Base-by-base conservation (phyloP, 2,797 vertebrate genomes). In the Poeciliopsis presidionis region DNA sequence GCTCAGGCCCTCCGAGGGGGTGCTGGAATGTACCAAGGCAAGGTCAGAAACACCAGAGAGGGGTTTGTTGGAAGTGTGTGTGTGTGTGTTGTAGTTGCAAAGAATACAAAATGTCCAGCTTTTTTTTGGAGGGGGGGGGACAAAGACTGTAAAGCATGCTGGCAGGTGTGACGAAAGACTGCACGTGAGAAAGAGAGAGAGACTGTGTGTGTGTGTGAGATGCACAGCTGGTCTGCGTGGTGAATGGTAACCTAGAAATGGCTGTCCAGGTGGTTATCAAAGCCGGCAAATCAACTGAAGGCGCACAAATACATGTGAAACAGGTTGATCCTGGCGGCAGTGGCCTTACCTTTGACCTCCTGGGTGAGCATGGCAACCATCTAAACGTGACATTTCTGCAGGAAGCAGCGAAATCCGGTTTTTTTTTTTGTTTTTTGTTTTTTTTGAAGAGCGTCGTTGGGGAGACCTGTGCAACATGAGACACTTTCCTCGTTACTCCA, bases 21-120 rank as follows among this genome's bases (percentile, higher is more conserved):
- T 89, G 76, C 91, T 88, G 93, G 94, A 94, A 92, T 91, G 91
- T 95, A 93, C 94, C 93, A 95, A 94, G 74, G 92, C 93, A 94
- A 94, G 93, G 92, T 95, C 93, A 93, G 90, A 85, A 91, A 78
- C 85, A 76, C 87, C 81, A 82, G 84, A 88, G 84, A 89, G 92
- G 90, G 39, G 91, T 87, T 91, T 82, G 81, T 85, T 61, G 28
- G 16, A 33, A 5, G 59, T 85, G 91, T 82, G 82, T 86, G 81
- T 18, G 88, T 88, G 90, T 82, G 87, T 91, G 80, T 80, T 47
- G 83, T 33, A 20, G 51, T 41, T 61, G 87, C 84, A 86, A 90
- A 89, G 83, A 88, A 85, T 83, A 80, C 84, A 77, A 84, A 80
- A 91, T 82, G 73, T 75, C 76, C 67, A 85, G 57, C 41, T 86